phyloP scores from a whole-genome alignment of 2,797 vertebrate genomes.

The Danio jaintianensis region DNA sequence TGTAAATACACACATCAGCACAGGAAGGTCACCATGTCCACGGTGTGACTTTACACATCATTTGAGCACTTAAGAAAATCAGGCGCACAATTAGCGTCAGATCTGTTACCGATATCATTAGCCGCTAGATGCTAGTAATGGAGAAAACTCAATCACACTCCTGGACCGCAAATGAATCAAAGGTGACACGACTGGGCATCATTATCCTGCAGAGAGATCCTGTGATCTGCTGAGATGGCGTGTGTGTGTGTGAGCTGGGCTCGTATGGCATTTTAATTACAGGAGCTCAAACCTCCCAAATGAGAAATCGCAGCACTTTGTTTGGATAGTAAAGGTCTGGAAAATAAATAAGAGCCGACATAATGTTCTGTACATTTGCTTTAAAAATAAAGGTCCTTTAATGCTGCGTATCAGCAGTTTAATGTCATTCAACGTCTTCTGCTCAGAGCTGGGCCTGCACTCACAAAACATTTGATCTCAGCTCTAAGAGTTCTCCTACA shows the following conservation, averaged over 20 bases:
- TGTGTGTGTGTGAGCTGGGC: not conserved
- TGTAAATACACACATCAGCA: constrained; percentile 42
- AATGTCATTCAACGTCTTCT: not conserved
- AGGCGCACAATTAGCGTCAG: constrained; percentile 43
- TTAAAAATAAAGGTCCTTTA: not conserved
- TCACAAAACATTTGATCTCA: not conserved
- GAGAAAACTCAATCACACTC: constrained; percentile 32
- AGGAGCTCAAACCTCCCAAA: not conserved
- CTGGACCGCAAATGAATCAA: constrained; percentile 25
- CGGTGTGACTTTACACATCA: constrained; percentile 47
- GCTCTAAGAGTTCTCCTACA: too few species aligned
- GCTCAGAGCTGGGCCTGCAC: too few species aligned
- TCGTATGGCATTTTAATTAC: not conserved
- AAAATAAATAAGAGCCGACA: not conserved
- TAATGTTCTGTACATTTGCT: not conserved
- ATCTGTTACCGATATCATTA: constrained; percentile 38
- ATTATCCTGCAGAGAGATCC: constrained; percentile 12
- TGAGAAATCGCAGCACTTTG: not conserved
- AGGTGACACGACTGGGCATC: constrained; percentile 14
- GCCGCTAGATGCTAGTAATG: not conserved
- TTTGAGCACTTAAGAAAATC: constrained; percentile 51
- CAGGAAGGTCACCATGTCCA: constrained; percentile 44
- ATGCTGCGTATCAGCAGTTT: not conserved
- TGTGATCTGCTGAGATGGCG: not conserved
- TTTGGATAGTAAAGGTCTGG: not conserved